A percentile compares a stretch with the other conserved stretches of the same genome.
These are phyloP conservation scores for Tridacna gigas DNA, from an alignment of 2,888 invertebrate species.

Conservation along the genomic window DNA sequence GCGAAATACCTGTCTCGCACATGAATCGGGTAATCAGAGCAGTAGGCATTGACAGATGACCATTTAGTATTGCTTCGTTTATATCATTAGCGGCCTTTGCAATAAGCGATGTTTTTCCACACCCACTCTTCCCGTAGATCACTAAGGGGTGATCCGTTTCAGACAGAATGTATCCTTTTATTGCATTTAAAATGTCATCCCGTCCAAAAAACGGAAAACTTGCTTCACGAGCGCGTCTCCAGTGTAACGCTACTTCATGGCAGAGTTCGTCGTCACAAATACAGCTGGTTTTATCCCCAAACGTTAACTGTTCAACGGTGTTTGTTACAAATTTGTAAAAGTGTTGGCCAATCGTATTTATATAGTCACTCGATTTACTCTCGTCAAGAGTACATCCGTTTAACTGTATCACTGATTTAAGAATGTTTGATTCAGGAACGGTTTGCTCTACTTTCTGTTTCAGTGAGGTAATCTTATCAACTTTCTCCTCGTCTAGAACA, in stretches of 20 bases:
- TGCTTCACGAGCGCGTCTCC: slow-evolving; percentile 61
- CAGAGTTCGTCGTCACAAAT: slow-evolving; percentile 69
- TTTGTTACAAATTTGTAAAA: slow-evolving; percentile 70
- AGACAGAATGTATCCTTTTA: slow-evolving; percentile 72
- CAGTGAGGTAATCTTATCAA: slow-evolving; percentile 25
- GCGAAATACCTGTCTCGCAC: slow-evolving; percentile 73
- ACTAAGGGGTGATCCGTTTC: slow-evolving; percentile 77
- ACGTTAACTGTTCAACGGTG: slow-evolving; percentile 65
- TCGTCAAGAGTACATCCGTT: slow-evolving; percentile 57
- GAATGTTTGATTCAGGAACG: slow-evolving; percentile 47
- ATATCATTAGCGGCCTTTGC: slow-evolving; percentile 73
- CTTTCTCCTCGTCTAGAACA: slow-evolving; percentile 33
- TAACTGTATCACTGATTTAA: slow-evolving; percentile 50
- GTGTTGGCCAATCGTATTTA: slow-evolving; percentile 65
- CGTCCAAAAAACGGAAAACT: slow-evolving; percentile 71
- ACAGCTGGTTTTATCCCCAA: slow-evolving; percentile 55
- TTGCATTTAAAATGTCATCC: slow-evolving; percentile 67
- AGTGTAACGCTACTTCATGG: slow-evolving; percentile 73
- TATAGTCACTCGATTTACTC: slow-evolving; percentile 65
- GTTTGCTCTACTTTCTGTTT: slow-evolving; percentile 30
- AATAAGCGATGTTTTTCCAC: slow-evolving; percentile 79
- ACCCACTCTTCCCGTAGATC: slow-evolving; percentile 73
- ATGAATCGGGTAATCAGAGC: slow-evolving; percentile 73
- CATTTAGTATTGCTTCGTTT: slow-evolving; percentile 60
- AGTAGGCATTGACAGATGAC: slow-evolving; percentile 66